Base-by-base conservation (phyloP, 2,888 invertebrate species). In the Acanthoscelides obtectus region DNA sequence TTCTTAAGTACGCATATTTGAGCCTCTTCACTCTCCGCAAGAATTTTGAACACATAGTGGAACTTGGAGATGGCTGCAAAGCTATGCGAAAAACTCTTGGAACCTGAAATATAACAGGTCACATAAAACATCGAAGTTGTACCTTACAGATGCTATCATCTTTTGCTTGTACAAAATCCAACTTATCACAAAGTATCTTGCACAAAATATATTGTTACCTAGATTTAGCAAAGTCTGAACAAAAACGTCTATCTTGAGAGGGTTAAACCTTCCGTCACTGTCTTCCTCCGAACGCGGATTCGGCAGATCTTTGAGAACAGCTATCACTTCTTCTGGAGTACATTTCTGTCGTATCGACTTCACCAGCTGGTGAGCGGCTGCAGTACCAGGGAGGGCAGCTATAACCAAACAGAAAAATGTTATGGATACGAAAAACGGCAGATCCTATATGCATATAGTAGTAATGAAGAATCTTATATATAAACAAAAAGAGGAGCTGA, bases 1-100 rank as follows among this genome's bases (percentile, higher is more conserved):
- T 96, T 95, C 77, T 94, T 91, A 69, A 99, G 87, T 69, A 99
- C 91, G 84, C 95, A 96, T 76, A 97, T 94, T 85, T 99, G 99
- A 0, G 97, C 97, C 84, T 98, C 97, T 83, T 98, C 98, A 0
- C 95, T 94, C 81, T 96, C 96, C 0, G 96, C 96, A 75, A 99
- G 87, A 45, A 94, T 92, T 92, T 95, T 95, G 81, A 96, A 95
- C 1, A 96, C 96, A 83, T 93, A 91, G 85, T 95, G 94, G 82
- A 95, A 99, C 88, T 98, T 99, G 66, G 97, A 96, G 76, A 99
- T 94, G n/a, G 98, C 99, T 5, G 99, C 97, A 86, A 99, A 98
- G 79, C 97, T 96, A 83, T 99, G 99, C 73, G 98, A 98, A 84
- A 99, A 97, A 79, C 98, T 98, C 86, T 99, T 99, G 69, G 95